Conservation (phyloP, 2,797 vertebrate genomes). For the Anableps anableps region DNA sequence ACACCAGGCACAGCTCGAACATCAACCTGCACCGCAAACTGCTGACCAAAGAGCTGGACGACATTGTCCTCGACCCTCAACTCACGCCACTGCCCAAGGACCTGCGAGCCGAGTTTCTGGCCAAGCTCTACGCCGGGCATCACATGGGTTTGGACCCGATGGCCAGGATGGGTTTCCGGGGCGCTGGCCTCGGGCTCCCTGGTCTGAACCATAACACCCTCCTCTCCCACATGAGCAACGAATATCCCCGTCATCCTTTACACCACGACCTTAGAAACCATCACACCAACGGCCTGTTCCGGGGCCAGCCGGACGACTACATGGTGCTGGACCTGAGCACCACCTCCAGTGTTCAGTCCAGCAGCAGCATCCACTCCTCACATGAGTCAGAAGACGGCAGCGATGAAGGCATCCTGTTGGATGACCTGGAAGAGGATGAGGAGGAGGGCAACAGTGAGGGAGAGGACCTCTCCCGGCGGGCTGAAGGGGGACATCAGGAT, state of each 20-base stretch:
- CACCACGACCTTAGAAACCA: slow-evolving; percentile 65
- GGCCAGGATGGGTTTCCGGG: slow-evolving; percentile 86
- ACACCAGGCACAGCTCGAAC: slow-evolving; percentile 97
- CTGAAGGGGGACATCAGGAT: slow-evolving; percentile 66
- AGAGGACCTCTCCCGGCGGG: slow-evolving; percentile 87
- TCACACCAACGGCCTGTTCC: slow-evolving; percentile 89
- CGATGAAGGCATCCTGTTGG: slow-evolving; percentile 95
- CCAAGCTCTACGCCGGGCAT: slow-evolving; percentile 92
- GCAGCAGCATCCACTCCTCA: slow-evolving; percentile 96
- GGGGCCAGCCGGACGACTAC: slow-evolving; percentile 90
- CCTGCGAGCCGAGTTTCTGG: slow-evolving; percentile 88
- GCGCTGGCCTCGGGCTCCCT: slow-evolving; percentile 81
- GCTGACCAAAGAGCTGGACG: slow-evolving; percentile 99
- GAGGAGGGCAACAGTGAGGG: slow-evolving; percentile 87
- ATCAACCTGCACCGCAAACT: slow-evolving; percentile 99
- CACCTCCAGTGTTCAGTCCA: slow-evolving; percentile 94
- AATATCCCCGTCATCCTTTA: slow-evolving; percentile 80
- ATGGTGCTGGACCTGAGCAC: slow-evolving; percentile 97
- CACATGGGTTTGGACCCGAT: slow-evolving; percentile 92
- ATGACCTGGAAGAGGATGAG: slow-evolving; percentile 89
- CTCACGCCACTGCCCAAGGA: slow-evolving; percentile 83
- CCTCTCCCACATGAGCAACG: slow-evolving; percentile 87
- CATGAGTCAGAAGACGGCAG: slow-evolving; percentile 95
- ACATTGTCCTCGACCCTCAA: slow-evolving; percentile 91
- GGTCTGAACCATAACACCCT: slow-evolving; percentile 85